A percentile compares a stretch with the other conserved stretches of the same genome.
Evolutionary conservation across 2,113 vertebrate species (phyloP).

Genomic region (Pseudopipra pipra): DNA sequence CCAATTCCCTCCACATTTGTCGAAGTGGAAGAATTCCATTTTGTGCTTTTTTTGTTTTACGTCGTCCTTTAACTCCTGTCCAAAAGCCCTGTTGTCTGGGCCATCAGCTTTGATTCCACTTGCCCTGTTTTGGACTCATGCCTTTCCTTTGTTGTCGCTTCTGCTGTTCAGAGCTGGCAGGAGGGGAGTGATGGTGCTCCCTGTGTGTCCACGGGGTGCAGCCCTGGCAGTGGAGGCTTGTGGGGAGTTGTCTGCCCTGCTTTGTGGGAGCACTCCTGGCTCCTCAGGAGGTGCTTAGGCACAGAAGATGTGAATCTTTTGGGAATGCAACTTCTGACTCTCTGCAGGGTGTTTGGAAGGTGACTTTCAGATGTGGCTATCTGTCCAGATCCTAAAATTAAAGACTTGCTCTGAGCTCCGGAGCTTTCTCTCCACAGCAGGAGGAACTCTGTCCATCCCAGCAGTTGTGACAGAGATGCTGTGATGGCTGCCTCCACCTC

Average conservation of each 20-base stretch:
- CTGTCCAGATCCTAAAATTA: background rate
- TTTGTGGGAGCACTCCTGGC: background rate
- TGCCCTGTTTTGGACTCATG: background rate
- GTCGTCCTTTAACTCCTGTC: conserved; percentile 64
- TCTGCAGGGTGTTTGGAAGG: background rate
- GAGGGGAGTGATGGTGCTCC: background rate
- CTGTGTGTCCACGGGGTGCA: background rate
- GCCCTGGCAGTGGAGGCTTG: background rate
- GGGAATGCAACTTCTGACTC: background rate
- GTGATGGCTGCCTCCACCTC: background rate
- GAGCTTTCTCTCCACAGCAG: background rate
- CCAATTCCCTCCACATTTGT: conserved; percentile 74
- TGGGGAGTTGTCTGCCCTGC: background rate
- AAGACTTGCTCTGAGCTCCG: background rate
- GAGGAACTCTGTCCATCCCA: background rate
- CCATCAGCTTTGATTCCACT: conserved; percentile 56
- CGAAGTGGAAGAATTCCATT: conserved; percentile 73
- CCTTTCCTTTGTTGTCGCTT: conserved; percentile 36
- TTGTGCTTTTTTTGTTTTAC: conserved; percentile 53
- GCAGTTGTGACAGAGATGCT: background rate
- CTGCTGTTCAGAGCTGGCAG: background rate
- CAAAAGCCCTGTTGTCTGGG: conserved; percentile 48
- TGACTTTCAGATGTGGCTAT: background rate
- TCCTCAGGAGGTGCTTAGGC: background rate
- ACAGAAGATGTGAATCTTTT: background rate